Evolutionary conservation across 2,797 vertebrate genomes (phyloP), one percentile per base, ranked within the genome.

Genomic region (Cephalopachus bancanus): DNA sequence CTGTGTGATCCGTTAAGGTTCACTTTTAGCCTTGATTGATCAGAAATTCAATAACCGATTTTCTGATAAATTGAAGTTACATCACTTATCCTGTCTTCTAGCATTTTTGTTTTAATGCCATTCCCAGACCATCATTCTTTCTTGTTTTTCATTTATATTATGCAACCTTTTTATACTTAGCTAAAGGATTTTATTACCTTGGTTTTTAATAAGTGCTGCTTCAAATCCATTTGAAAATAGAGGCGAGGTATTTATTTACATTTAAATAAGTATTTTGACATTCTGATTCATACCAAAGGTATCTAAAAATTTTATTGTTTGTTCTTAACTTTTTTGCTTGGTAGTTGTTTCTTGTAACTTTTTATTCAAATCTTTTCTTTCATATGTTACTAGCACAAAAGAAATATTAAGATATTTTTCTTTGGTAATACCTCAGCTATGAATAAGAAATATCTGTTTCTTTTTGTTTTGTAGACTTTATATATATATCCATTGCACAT

Each of bases 281-380:
- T 83, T 71, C 19, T 90, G 20, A 89, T 67, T 91, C 51, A 93
- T 84, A 92, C 83, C 93, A 96, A 96, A 89, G 89, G 1, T 93
- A 3, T 64, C 67, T 92, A 60, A 53, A 76, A 94, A 95, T 62
- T 91, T 60, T 89, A 3, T 57, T 84, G 7, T 62, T 57, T 88
- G 20, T 71, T 59, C 74, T 53, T 1, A 44, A 30, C 79, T 14
- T 78, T 78, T 62, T 72, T 67, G 2, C 24, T 72, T 80, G 88
- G 44, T 92, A 17, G 0, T 33, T 53, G 9, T 71, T 93, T 94
- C 14, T 69, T 95, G 5, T 76, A 67, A 44, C 51, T 15, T 12
- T 75, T 17, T 89, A 75, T 78, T 89, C 51, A 76, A 15, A 74
- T 59, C 5, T 78, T 94, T 20, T 84, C 7, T 83, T 89, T 87